Evolutionary conservation across 1,140 invertebrate genomes (phyloP).

Genomic region (Oedothorax gibbosus): DNA sequence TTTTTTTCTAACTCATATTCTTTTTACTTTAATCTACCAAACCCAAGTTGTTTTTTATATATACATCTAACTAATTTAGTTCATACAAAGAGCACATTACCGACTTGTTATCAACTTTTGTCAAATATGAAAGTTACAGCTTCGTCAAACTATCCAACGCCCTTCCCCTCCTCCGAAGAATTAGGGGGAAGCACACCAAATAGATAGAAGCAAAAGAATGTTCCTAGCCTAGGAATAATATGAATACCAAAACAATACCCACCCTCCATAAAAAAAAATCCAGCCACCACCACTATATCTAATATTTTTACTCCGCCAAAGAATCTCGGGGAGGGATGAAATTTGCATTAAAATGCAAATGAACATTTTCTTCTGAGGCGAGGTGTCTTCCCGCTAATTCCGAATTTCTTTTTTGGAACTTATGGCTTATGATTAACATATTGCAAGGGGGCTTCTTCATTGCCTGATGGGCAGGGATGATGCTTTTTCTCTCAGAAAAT

Average conservation of each 20-base stretch:
- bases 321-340: constrained; percentile 28
- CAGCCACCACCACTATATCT: constrained; percentile 17
- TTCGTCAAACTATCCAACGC: background rate
- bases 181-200: constrained; percentile 5
- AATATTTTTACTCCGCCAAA: constrained; percentile 45
- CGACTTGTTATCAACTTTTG: no score
- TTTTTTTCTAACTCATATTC: no score
- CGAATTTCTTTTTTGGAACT: constrained; percentile 47
- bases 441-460: constrained; percentile 36
- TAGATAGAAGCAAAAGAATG: constrained; percentile 49
- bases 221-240: constrained; percentile 38
- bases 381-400: constrained; percentile 41
- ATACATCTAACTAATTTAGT: no score
- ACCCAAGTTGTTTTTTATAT: no score
- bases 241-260: constrained; percentile 54
- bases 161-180: background rate
- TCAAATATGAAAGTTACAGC: no score
- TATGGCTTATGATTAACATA: constrained; percentile 60
- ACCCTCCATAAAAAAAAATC: constrained; percentile 10
- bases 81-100: no score
- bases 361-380: constrained; percentile 30
- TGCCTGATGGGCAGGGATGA: constrained; percentile 52
- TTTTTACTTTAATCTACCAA: no score
- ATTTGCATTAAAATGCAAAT: constrained; percentile 61
- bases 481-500: constrained; percentile 43